phyloP scores from a whole-genome alignment of 2,888 invertebrate genomes.

The Peribatodes rhomboidaria region DNA sequence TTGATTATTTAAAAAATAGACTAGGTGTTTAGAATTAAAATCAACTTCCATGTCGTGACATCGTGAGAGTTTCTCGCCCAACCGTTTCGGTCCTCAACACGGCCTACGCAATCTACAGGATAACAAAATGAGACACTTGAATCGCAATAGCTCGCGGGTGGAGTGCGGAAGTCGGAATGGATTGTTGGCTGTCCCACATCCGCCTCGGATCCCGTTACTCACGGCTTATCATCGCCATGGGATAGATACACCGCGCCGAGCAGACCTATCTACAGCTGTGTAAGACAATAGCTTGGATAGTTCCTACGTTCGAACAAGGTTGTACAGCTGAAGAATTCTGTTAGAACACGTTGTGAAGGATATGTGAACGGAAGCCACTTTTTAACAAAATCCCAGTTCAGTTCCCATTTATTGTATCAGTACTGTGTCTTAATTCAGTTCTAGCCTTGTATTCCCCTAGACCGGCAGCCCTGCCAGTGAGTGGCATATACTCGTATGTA shows the following conservation, averaged over 20 bases:
- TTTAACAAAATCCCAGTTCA: too few relatives aligned
- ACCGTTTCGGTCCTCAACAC: neutral
- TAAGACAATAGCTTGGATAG: neutral
- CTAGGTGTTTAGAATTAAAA: too few relatives aligned
- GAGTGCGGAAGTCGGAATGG: conserved; percentile 22
- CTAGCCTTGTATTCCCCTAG: too few relatives aligned
- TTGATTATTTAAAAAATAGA: too few relatives aligned
- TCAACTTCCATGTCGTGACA: too few relatives aligned
- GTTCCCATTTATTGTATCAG: too few relatives aligned
- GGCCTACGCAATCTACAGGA: neutral
- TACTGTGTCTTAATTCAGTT: too few relatives aligned
- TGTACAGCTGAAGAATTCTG: too few relatives aligned
- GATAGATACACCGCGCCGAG: conserved; percentile 7
- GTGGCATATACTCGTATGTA: too few relatives aligned
- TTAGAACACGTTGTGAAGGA: too few relatives aligned
- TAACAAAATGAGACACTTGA: neutral
- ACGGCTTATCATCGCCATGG: conserved; percentile 22
- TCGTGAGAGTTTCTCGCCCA: neutral
- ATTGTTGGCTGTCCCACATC: conserved; percentile 23
- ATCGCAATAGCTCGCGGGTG: neutral
- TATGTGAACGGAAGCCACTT: too few relatives aligned
- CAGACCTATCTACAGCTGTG: neutral
- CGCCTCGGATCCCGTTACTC: conserved; percentile 29
- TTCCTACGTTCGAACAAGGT: neutral
- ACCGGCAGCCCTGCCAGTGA: too few relatives aligned